These are phyloP conservation scores for Ischnus inquisitorius DNA, from an alignment of 2,888 invertebrate species.

Conservation along the genomic window DNA sequence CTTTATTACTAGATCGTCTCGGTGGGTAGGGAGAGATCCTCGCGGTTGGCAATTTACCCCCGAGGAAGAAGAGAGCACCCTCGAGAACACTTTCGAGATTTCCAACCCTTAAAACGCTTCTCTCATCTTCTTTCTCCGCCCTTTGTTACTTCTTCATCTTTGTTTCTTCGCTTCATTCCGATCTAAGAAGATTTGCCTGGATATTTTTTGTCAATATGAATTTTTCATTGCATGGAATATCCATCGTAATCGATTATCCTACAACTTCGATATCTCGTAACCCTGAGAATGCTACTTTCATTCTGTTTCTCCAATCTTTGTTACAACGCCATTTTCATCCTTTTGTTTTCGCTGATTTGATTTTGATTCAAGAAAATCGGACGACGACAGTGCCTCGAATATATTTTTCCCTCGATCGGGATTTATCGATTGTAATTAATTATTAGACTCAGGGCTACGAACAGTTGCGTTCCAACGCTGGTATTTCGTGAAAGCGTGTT, in stretches of 20 bases:
- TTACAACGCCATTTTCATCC: too few species aligned
- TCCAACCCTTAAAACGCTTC: slow-evolving; percentile 63
- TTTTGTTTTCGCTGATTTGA: too few species aligned
- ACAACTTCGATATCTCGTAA: background rate
- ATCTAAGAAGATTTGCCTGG: background rate
- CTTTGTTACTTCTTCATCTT: slow-evolving; percentile 25
- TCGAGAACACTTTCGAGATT: slow-evolving; percentile 69
- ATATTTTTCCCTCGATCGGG: too few species aligned
- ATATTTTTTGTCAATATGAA: background rate
- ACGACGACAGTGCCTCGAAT: too few species aligned
- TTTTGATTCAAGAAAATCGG: too few species aligned
- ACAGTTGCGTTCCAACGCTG: slow-evolving; percentile 37
- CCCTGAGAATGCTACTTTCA: too few species aligned
- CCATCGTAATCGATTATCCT: slow-evolving; percentile 34
- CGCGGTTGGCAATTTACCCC: slow-evolving; percentile 67
- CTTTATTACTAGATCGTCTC: slow-evolving; percentile 62
- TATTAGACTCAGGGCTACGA: background rate
- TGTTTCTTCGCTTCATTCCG: slow-evolving; percentile 9
- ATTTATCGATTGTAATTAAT: too few species aligned
- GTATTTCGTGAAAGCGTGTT: slow-evolving; percentile 59
- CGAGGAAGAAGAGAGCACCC: slow-evolving; percentile 59
- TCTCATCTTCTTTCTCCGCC: slow-evolving; percentile 40
- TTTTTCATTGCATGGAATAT: background rate
- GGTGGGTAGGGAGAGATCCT: slow-evolving; percentile 48
- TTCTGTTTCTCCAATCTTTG: too few species aligned